Evolutionary conservation across 2,888 invertebrate species (phyloP).

Genomic region (Brachypalpus laphriformis): DNA sequence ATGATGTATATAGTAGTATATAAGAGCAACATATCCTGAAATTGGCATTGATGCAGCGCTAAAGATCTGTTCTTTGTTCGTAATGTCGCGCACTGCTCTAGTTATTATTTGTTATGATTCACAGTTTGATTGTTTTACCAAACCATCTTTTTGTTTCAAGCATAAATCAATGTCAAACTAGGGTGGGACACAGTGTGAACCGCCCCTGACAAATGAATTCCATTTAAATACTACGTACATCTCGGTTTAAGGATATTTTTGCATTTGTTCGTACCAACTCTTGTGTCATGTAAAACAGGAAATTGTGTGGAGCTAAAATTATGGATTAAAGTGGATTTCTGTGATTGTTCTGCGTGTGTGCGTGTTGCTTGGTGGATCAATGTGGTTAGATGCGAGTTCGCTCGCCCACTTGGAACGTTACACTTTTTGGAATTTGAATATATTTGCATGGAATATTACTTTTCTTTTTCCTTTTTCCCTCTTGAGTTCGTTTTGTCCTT

Average conservation of each 20-base stretch:
- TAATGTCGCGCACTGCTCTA: constrained; percentile 15
- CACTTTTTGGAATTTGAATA: constrained; percentile 61
- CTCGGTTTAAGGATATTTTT: constrained; percentile 35
- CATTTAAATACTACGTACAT: constrained; percentile 53
- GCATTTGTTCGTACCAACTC: neutral
- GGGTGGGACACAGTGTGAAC: constrained; percentile 11
- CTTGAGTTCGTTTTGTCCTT: constrained; percentile 10
- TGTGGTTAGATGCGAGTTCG: constrained; percentile 4
- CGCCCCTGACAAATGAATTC: constrained; percentile 62
- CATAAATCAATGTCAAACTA: constrained; percentile 68
- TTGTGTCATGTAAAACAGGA: constrained; percentile 40
- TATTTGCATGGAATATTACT: constrained; percentile 52
- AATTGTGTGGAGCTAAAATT: constrained; percentile 39
- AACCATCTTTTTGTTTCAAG: constrained; percentile 32
- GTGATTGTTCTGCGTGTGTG: constrained; percentile 29
- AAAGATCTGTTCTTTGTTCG: constrained; percentile 16
- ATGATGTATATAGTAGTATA: neutral
- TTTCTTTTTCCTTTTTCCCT: neutral
- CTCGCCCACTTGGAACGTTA: constrained; percentile 41
- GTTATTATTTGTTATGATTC: constrained; percentile 56
- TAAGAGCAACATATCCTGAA: constrained; percentile 29
- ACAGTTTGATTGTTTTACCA: constrained; percentile 60
- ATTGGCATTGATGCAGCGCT: constrained; percentile 52
- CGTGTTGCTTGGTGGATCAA: neutral
- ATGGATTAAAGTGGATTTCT: constrained; percentile 60